These are phyloP conservation scores for Plecturocebus donacophilus DNA, from an alignment of 2,113 vertebrate species.

Conservation along the genomic window DNA sequence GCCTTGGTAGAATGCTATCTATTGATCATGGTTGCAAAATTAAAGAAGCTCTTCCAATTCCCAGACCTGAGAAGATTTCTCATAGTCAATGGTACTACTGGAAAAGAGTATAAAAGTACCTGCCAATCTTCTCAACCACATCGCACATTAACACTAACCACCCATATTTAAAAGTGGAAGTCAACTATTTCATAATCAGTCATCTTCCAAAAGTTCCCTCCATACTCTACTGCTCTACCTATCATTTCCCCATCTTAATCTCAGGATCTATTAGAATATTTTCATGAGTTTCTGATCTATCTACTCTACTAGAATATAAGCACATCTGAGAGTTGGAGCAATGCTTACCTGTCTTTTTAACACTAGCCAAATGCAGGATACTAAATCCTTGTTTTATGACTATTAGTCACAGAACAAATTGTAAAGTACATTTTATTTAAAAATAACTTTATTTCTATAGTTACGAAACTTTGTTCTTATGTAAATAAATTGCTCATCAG, in stretches of 20 bases:
- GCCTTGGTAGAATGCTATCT: neutral
- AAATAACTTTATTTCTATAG: slow-evolving; percentile 42
- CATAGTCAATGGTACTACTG: accelerated
- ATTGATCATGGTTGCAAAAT: neutral
- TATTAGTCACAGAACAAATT: neutral
- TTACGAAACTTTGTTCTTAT: neutral
- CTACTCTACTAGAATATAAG: neutral
- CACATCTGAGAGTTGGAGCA: neutral
- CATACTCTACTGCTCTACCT: accelerated
- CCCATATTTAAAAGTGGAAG: neutral
- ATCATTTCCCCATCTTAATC: neutral
- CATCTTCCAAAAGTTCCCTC: neutral
- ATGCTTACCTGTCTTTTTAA: neutral
- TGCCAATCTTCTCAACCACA: neutral
- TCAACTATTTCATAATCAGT: neutral
- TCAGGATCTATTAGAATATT: neutral
- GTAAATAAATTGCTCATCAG: neutral
- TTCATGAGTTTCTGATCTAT: neutral
- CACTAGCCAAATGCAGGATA: neutral
- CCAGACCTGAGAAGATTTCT: accelerated
- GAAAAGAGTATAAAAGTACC: neutral
- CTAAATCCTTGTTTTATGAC: neutral
- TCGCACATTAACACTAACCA: neutral
- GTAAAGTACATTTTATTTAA: neutral
- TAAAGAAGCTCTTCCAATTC: neutral